Evolutionary conservation across 2,888 invertebrate genomes (phyloP).

Genomic region (Xanthorhoe designata): DNA sequence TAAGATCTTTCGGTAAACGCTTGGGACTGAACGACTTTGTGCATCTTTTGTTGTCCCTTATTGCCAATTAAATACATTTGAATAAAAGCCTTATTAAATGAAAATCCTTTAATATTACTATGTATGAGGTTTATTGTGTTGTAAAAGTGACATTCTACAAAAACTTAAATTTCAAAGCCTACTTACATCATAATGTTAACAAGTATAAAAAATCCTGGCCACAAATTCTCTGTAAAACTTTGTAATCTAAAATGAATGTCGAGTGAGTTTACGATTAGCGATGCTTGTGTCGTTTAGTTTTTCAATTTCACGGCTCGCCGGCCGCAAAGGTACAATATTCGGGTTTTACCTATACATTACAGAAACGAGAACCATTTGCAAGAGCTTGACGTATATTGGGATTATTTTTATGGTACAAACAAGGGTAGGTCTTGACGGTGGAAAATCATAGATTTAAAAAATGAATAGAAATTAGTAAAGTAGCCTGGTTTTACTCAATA

Average conservation of each 20-base stretch:
- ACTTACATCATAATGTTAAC: neutral
- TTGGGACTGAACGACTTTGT: no score
- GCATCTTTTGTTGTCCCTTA: no score
- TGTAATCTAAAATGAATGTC: slow-evolving; percentile 19
- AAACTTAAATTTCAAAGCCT: neutral
- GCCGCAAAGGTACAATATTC: slow-evolving; percentile 3
- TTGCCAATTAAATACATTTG: no score
- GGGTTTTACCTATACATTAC: slow-evolving; percentile 1
- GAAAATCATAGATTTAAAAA: neutral
- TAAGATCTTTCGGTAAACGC: no score
- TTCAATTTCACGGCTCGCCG: slow-evolving; percentile 21
- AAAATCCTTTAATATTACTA: no score
- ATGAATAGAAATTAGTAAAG: no score
- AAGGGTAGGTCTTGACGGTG: neutral
- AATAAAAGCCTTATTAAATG: no score
- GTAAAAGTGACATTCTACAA: no score
- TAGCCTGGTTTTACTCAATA: no score
- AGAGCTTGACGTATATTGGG: neutral
- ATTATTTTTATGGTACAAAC: neutral
- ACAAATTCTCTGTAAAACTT: slow-evolving; percentile 5
- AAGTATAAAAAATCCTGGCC: neutral
- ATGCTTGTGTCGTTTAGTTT: slow-evolving; percentile 15
- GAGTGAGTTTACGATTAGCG: slow-evolving; percentile 17
- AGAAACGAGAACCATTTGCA: neutral
- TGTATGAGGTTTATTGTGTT: no score